Percentiles rank a stretch among this genome's conserved stretches.
Evolutionary conservation across 2,888 invertebrate species (phyloP).

Genomic region (Stictocephala bisonia): DNA sequence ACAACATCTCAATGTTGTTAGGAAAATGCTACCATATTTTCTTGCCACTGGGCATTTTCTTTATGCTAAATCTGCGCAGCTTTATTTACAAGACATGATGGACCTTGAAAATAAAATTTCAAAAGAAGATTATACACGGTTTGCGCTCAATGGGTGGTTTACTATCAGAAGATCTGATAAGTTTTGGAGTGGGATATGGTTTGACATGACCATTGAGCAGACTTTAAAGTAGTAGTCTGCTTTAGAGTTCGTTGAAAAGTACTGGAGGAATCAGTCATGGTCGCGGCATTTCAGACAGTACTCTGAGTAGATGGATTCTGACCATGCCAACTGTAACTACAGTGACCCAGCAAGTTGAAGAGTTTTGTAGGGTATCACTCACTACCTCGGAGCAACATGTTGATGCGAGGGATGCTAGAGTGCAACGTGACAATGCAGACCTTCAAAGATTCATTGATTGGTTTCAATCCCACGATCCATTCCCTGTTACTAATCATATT

Average conservation of each 20-base stretch:
- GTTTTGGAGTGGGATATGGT: constrained; percentile 49
- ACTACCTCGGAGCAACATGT: constrained; percentile 56
- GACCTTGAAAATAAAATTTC: constrained; percentile 26
- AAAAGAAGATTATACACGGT: constrained; percentile 26
- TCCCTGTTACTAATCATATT: constrained; percentile 56
- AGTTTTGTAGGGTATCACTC: constrained; percentile 46
- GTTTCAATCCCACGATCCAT: constrained; percentile 51
- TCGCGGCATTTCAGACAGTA: constrained; percentile 44
- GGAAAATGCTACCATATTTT: constrained; percentile 53
- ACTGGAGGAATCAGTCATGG: constrained; percentile 58
- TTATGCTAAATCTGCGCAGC: constrained; percentile 55
- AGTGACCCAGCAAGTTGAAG: constrained; percentile 46
- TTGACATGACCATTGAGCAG: constrained; percentile 61
- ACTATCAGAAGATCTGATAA: constrained; percentile 50
- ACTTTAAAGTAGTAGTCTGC: too few relatives aligned
- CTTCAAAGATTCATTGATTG: constrained; percentile 54
- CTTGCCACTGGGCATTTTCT: constrained; percentile 56
- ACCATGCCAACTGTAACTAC: constrained; percentile 29
- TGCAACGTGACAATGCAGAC: constrained; percentile 61
- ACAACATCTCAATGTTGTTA: constrained; percentile 50
- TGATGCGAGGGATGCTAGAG: constrained; percentile 59
- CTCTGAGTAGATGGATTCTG: constrained; percentile 42
- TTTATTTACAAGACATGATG: constrained; percentile 56
- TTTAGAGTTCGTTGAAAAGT: constrained; percentile 60
- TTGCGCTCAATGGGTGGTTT: constrained; percentile 46